These are phyloP conservation scores for Myathropa florea DNA, from an alignment of 2,888 invertebrate species.

Conservation along the genomic window DNA sequence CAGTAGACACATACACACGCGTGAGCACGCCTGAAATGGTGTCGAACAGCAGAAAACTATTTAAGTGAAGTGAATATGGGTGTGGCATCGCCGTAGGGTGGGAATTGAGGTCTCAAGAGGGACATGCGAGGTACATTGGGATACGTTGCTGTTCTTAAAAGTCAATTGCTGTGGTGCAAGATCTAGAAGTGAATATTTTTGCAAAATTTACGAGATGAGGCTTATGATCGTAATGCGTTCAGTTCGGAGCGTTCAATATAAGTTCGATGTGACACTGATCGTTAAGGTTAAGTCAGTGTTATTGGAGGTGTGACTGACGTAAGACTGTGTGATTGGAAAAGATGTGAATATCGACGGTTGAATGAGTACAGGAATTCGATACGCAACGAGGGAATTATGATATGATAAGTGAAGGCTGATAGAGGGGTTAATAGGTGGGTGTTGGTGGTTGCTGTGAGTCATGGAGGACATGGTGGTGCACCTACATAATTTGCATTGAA, in stretches of 20 bases:
- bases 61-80: slow-evolving; percentile 55
- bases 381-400: background rate
- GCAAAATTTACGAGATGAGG: background rate
- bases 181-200: background rate
- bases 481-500: too few species aligned
- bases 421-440: background rate
- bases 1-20: too few species aligned
- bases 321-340: background rate
- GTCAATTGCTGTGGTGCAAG: background rate
- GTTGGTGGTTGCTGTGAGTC: background rate
- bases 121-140: slow-evolving; percentile 5
- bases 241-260: background rate
- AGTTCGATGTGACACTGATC: background rate
- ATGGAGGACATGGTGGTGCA: background rate
- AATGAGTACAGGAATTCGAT: background rate
- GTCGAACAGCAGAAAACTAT: slow-evolving; percentile 47
- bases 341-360: background rate
- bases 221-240: background rate
- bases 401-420: background rate
- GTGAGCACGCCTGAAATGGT: slow-evolving; percentile 15
- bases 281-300: background rate
- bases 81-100: slow-evolving; percentile 47
- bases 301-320: background rate
- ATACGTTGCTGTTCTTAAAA: background rate
- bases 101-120: slow-evolving; percentile 14